Evolutionary conservation across 2,113 vertebrate species (phyloP).

Genomic region (Epinephelus cyanopodus): DNA sequence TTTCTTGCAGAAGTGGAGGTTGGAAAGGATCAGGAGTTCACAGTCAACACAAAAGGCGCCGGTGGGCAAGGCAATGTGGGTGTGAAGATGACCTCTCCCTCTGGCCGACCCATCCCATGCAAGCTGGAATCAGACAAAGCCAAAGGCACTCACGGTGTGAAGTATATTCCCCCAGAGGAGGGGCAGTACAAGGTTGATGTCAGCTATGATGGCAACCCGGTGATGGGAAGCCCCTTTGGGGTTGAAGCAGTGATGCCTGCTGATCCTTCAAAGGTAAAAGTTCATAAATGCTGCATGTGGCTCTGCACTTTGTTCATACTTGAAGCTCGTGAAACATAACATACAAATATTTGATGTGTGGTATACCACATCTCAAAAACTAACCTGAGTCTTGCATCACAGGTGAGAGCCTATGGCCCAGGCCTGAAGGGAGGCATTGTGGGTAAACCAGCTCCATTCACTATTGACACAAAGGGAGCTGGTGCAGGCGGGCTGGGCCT

Average conservation of each 20-base stretch:
- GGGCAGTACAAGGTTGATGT: constrained; percentile 94
- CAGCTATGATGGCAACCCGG: constrained; percentile 92
- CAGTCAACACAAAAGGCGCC: constrained; percentile 89
- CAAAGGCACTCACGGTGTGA: constrained; percentile 87
- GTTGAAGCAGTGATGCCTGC: constrained; percentile 93
- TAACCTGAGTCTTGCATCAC: constrained; percentile 18
- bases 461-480: constrained; percentile 93
- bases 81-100: constrained; percentile 92
- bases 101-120: constrained; percentile 91
- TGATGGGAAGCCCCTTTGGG: constrained; percentile 93
- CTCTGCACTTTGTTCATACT: neutral
- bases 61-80: constrained; percentile 92
- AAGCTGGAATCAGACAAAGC: constrained; percentile 89
- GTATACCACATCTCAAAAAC: neutral
- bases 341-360: neutral
- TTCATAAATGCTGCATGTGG: constrained; percentile 21
- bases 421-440: constrained; percentile 92
- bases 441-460: constrained; percentile 90
- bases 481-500: constrained; percentile 92
- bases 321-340: neutral
- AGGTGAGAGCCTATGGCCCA: constrained; percentile 93
- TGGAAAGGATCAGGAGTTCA: constrained; percentile 92
- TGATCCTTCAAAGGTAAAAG: constrained; percentile 92
- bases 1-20: constrained; percentile 90
- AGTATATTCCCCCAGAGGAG: constrained; percentile 93